Percentiles rank a stretch among this genome's conserved stretches.
These are phyloP conservation scores for Daktulosphaira vitifoliae DNA, from an alignment of 1,140 invertebrate species.

Conservation along the genomic window DNA sequence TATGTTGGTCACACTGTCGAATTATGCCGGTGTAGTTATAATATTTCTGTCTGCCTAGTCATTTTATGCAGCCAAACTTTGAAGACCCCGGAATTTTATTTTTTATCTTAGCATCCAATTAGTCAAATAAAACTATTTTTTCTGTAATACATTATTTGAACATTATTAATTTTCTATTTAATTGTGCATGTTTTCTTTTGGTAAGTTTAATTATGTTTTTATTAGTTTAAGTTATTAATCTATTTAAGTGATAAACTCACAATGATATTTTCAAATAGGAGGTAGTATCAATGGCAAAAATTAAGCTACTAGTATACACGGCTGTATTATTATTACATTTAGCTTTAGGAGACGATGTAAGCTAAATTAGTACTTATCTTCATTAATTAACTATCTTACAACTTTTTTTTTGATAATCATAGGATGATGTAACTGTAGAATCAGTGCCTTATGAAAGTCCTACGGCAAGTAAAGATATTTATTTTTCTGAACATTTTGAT, in stretches of 20 bases:
- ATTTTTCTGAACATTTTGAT: slow-evolving; percentile 85
- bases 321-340: neutral
- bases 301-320: slow-evolving; percentile 12
- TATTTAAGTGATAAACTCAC: neutral
- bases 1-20: slow-evolving; percentile 25
- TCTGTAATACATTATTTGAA: no score
- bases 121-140: no score
- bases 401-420: neutral
- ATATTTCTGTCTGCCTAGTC: slow-evolving; percentile 29
- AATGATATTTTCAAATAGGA: neutral
- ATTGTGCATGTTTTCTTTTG: neutral
- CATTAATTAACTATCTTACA: neutral
- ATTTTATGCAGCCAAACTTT: slow-evolving; percentile 10
- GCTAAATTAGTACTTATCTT: neutral
- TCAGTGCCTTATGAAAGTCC: slow-evolving; percentile 25
- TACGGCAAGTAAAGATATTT: slow-evolving; percentile 38
- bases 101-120: no score
- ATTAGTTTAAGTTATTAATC: neutral
- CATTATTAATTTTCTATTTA: no score
- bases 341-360: neutral
- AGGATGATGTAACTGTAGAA: slow-evolving; percentile 3
- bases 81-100: slow-evolving; percentile 4
- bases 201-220: neutral
- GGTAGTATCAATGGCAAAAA: slow-evolving; percentile 28
- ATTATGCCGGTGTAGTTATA: slow-evolving; percentile 16